Evolutionary conservation across 2,113 vertebrate species (phyloP).

Genomic region (Rhipidura dahli): DNA sequence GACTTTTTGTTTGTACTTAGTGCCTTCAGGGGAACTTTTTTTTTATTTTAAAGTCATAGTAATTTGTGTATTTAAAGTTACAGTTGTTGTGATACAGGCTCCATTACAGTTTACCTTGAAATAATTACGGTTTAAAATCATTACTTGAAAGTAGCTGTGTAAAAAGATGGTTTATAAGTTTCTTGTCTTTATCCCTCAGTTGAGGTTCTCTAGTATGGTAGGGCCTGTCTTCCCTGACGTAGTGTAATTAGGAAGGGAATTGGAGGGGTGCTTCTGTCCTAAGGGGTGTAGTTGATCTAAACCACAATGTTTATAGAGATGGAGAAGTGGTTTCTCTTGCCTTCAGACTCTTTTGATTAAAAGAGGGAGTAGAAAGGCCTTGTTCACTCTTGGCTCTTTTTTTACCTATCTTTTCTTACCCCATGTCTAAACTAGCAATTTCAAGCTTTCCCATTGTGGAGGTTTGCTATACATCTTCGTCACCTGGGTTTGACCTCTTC

Average conservation of each 20-base stretch:
- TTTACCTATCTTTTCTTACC: neutral
- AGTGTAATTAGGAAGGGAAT: neutral
- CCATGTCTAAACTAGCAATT: neutral
- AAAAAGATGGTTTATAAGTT: neutral
- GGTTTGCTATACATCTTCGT: fast-evolving
- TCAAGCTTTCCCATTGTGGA: neutral
- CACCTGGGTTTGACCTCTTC: neutral
- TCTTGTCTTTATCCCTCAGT: neutral
- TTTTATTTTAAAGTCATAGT: too few relatives aligned
- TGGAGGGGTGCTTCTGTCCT: neutral
- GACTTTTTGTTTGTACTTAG: neutral
- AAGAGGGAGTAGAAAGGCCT: neutral
- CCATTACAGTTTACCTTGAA: neutral
- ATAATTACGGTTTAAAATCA: neutral
- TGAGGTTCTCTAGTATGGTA: neutral
- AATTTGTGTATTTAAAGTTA: neutral
- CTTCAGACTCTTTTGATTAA: neutral
- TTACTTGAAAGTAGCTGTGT: neutral
- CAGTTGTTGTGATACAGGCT: neutral
- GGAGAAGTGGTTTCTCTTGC: neutral
- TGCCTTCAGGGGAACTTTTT: neutral
- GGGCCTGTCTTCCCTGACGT: neutral
- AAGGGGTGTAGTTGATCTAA: neutral
- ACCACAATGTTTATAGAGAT: neutral
- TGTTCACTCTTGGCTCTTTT: neutral